These are phyloP conservation scores for Brachirus orientalis DNA, from an alignment of 2,113 vertebrate genomes.

Conservation along the genomic window DNA sequence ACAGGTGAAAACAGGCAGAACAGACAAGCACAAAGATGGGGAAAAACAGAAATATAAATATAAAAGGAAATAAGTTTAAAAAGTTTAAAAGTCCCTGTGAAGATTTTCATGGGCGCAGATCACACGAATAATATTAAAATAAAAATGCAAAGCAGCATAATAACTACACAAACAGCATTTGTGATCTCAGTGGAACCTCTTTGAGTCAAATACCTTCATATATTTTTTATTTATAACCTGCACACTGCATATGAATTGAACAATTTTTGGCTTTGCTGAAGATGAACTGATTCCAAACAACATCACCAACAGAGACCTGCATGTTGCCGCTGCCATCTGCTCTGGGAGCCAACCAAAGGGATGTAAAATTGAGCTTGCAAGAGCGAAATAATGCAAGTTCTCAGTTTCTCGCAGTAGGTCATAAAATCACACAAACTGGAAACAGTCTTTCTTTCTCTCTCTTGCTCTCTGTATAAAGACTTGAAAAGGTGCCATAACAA, in stretches of 20 bases:
- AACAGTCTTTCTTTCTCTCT: neutral
- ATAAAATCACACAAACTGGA: constrained; percentile 40
- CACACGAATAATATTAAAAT: neutral
- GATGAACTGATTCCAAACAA: constrained; percentile 50
- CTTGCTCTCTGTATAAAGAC: constrained; percentile 42
- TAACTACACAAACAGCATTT: neutral
- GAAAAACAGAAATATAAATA: neutral
- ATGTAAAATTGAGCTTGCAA: constrained; percentile 50
- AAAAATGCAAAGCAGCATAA: no score
- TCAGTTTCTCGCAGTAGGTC: constrained; percentile 25
- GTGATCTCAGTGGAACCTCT: neutral
- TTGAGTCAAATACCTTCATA: neutral
- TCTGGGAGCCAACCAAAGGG: constrained; percentile 55
- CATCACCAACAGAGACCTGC: constrained; percentile 57
- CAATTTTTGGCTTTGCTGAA: constrained; percentile 22
- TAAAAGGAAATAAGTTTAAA: neutral
- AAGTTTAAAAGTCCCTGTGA: neutral
- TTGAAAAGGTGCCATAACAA: constrained; percentile 59
- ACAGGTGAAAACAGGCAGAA: no score
- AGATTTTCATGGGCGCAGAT: neutral
- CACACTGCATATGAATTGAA: constrained; percentile 8
- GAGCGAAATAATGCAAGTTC: constrained; percentile 37
- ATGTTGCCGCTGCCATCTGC: constrained; percentile 64
- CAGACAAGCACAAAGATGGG: neutral
- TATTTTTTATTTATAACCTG: neutral